Percentiles rank a stretch among this genome's conserved stretches.
phyloP scores from a whole-genome alignment of 1,140 invertebrate species.

The Acyrthosiphon pisum region DNA sequence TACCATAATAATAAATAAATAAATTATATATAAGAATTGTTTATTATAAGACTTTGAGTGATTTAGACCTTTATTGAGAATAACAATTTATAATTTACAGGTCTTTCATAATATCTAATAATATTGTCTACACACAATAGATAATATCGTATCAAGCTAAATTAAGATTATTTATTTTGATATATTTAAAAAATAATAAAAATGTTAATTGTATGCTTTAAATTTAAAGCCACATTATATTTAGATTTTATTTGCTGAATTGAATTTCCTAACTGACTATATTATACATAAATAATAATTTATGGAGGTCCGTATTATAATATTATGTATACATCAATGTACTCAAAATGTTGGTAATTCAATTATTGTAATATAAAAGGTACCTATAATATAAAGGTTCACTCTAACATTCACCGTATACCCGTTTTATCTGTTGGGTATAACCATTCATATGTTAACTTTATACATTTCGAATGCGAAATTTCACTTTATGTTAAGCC shows the following conservation, averaged over 20 bases:
- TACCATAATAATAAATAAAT: not conserved
- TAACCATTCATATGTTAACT: conserved; percentile 36
- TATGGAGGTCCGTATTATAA: not conserved
- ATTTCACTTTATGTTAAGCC: conserved; percentile 40
- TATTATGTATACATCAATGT: not conserved
- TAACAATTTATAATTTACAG: not conserved
- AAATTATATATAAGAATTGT: not conserved
- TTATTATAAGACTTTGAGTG: not conserved
- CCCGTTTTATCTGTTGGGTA: not conserved
- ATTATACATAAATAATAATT: not conserved
- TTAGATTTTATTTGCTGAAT: not conserved
- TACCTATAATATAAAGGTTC: not conserved
- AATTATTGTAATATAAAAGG: conserved; percentile 16
- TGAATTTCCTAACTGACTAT: not conserved
- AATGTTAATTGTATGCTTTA: not conserved
- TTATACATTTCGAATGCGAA: not conserved
- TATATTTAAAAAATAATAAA: not conserved
- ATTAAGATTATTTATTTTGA: not conserved
- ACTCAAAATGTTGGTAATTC: not conserved
- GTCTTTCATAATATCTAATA: not conserved
- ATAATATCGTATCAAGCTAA: not conserved
- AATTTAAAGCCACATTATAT: not conserved
- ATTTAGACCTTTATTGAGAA: not conserved
- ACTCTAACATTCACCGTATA: not conserved
- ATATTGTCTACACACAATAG: not conserved